Conservation (phyloP, 2,113 vertebrate species). For the Brachyistius frenatus region DNA sequence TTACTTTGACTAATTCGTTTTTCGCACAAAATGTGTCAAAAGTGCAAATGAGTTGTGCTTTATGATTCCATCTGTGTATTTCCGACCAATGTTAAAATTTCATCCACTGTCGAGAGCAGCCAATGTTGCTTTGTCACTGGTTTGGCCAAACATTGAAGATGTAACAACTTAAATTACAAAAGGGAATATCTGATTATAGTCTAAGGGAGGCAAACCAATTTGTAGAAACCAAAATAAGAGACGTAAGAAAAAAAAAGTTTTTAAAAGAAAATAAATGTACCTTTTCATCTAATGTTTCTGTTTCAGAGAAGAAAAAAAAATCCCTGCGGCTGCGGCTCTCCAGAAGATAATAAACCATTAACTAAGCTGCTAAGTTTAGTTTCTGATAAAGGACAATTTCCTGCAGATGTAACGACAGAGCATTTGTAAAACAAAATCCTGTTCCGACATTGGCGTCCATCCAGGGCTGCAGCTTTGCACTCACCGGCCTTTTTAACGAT, state of each 20-base stretch:
- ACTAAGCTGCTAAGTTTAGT: conserved; percentile 16
- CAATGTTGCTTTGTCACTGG: not conserved
- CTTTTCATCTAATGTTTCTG: not conserved
- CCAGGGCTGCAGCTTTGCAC: not conserved
- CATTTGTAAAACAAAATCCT: conserved; percentile 38
- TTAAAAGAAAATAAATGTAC: not conserved
- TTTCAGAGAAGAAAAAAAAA: not conserved
- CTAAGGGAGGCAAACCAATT: too few relatives aligned
- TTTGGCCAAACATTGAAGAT: conserved; percentile 3
- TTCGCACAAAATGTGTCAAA: not conserved
- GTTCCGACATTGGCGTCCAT: conserved; percentile 38
- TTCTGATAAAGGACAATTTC: conserved; percentile 71
- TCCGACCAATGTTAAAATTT: not conserved
- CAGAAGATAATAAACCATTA: conserved; percentile 14
- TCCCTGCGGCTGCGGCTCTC: conserved; percentile 21
- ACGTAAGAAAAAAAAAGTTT: too few relatives aligned
- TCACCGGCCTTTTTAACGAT: conserved; percentile 52
- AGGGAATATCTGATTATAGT: not conserved
- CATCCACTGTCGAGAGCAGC: not conserved
- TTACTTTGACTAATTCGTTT: not conserved
- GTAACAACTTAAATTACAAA: not conserved
- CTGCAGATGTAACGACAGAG: conserved; percentile 53
- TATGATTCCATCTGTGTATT: not conserved
- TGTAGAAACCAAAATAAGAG: too few relatives aligned
- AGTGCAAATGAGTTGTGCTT: not conserved